A percentile compares a stretch with the other conserved stretches of the same genome.
These are phyloP conservation scores for Boleophthalmus pectinirostris DNA, from an alignment of 2,113 vertebrate species.

Conservation along the genomic window DNA sequence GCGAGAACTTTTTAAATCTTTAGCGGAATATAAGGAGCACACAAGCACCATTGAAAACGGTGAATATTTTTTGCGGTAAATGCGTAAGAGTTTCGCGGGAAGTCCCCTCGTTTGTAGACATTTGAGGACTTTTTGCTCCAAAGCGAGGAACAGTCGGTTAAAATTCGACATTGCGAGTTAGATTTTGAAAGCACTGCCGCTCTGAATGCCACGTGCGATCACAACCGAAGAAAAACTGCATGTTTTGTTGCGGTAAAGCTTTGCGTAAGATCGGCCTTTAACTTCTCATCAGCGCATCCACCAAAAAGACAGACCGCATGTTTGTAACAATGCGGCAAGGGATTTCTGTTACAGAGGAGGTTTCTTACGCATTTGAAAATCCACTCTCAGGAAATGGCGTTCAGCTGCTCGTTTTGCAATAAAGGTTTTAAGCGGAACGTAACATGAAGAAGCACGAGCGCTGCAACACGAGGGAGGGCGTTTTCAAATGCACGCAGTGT, in stretches of 20 bases:
- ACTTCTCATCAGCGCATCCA: conserved; percentile 74
- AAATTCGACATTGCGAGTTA: conserved; percentile 54
- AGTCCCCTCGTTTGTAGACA: conserved; percentile 64
- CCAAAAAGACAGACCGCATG: conserved; percentile 68
- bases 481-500: conserved; percentile 70
- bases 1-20: conserved; percentile 46
- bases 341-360: conserved; percentile 81
- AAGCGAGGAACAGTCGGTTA: background rate
- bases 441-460: conserved; percentile 81
- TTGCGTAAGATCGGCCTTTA: conserved; percentile 74
- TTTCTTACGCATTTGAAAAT: conserved; percentile 75
- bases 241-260: conserved; percentile 70
- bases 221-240: conserved; percentile 59
- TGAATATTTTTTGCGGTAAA: conserved; percentile 51
- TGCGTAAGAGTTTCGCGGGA: conserved; percentile 62
- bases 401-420: conserved; percentile 77
- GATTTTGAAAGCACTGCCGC: conserved; percentile 48
- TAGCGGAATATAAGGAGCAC: conserved; percentile 37
- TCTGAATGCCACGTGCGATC: conserved; percentile 57
- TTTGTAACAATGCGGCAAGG: conserved; percentile 75
- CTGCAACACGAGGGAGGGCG: conserved; percentile 70
- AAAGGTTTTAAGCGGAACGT: conserved; percentile 80
- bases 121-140: conserved; percentile 63
- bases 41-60: conserved; percentile 61
- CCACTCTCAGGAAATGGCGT: conserved; percentile 74